Evolutionary conservation across 2,113 vertebrate genomes (phyloP).

Genomic region (Epinephelus fuscoguttatus): DNA sequence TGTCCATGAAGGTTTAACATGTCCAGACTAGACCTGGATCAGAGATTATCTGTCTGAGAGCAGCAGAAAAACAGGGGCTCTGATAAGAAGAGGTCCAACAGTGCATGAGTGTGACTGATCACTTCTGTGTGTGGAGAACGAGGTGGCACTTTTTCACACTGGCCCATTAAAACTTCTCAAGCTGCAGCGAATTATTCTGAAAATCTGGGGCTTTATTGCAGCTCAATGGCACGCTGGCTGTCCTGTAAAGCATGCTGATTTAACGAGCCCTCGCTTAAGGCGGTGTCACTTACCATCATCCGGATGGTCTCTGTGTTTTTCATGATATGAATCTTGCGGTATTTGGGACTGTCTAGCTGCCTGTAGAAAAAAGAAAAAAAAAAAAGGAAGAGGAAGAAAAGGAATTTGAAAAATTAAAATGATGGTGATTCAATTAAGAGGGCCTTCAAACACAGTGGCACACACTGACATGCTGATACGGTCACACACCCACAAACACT

Average conservation of each 20-base stretch:
- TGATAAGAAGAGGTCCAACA: conserved; percentile 49
- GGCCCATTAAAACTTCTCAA: conserved; percentile 13
- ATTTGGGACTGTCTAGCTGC: conserved; percentile 92
- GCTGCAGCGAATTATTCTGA: neutral
- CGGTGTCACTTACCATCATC: conserved; percentile 91
- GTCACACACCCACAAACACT: conserved; percentile 53
- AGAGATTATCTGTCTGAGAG: conserved; percentile 47
- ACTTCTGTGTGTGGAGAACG: neutral
- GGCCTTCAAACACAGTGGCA: conserved; percentile 43
- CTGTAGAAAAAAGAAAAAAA: conserved; percentile 75
- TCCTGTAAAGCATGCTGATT: conserved; percentile 34
- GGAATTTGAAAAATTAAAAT: conserved; percentile 20
- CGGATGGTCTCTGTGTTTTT: conserved; percentile 94
- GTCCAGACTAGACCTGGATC: conserved; percentile 65
- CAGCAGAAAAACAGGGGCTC: conserved; percentile 43
- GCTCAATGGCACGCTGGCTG: neutral
- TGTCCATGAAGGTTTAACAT: conserved; percentile 50
- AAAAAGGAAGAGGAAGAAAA: neutral
- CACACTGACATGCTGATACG: conserved; percentile 31
- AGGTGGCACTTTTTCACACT: conserved; percentile 1
- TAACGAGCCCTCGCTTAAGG: conserved; percentile 27
- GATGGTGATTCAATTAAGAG: conserved; percentile 50
- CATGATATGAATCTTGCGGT: conserved; percentile 93
- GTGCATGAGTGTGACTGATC: conserved; percentile 48
- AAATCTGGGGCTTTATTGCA: conserved; percentile 14